A percentile compares a stretch with the other conserved stretches of the same genome.
Conservation (phyloP, 2,888 invertebrate species). For the Crioceris asparagi region DNA sequence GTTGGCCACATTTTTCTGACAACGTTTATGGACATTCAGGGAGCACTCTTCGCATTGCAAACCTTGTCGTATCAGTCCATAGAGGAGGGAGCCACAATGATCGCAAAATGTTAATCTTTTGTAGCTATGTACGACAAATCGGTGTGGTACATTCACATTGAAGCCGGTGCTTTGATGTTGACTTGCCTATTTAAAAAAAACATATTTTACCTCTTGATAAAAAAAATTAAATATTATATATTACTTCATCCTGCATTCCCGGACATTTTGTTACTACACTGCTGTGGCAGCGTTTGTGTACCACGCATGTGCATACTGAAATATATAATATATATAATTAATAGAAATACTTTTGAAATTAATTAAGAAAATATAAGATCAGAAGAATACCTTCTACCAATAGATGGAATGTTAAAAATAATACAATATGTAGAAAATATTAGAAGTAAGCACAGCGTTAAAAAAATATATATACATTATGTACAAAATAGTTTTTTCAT, state of each 20-base stretch:
- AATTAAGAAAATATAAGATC: neutral
- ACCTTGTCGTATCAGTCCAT: constrained; percentile 93
- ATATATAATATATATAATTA: constrained; percentile 6
- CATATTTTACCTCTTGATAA: neutral
- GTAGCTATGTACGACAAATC: constrained; percentile 91
- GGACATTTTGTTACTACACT: constrained; percentile 98
- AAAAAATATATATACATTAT: neutral
- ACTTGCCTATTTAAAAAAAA: constrained; percentile 31
- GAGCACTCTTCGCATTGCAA: constrained; percentile 93
- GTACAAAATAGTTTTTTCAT: neutral
- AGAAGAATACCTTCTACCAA: constrained; percentile 6
- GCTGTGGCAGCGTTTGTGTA: constrained; percentile 97
- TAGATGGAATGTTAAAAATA: constrained; percentile 5
- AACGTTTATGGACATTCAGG: constrained; percentile 97
- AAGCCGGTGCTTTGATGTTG: constrained; percentile 60
- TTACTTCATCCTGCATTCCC: constrained; percentile 86
- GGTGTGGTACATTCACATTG: constrained; percentile 97
- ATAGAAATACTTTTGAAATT: constrained; percentile 1
- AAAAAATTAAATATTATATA: constrained; percentile 8
- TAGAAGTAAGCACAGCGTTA: neutral
- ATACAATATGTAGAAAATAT: neutral
- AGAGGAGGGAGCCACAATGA: constrained; percentile 96
- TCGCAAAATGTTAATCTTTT: constrained; percentile 99
- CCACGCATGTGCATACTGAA: constrained; percentile 95
- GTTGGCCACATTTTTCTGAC: constrained; percentile 98